A percentile compares a stretch with the other conserved stretches of the same genome.
Evolutionary conservation across 2,888 invertebrate species (phyloP).

Genomic region (Ophion obscuratus): DNA sequence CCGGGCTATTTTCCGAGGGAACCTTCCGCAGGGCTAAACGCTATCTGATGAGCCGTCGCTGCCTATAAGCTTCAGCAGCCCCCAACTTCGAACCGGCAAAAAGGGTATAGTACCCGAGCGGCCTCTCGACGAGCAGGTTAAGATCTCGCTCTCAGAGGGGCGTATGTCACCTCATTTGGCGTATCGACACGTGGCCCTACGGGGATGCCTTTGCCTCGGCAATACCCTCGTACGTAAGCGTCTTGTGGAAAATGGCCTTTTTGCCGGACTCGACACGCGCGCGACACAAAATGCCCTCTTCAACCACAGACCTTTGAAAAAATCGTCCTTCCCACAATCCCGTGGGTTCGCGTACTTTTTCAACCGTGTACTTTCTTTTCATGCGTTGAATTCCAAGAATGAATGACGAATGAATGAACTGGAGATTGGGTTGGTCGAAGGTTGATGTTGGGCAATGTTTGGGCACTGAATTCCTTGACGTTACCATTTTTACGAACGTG

Average conservation of each 20-base stretch:
- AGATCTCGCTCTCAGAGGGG: neutral
- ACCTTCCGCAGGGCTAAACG: conserved; percentile 74
- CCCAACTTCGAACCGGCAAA: conserved; percentile 38
- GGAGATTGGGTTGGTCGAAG: no score
- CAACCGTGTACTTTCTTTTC: no score
- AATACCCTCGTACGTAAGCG: no score
- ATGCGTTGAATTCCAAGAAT: no score
- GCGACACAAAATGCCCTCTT: neutral
- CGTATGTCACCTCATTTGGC: neutral
- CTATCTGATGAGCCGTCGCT: conserved; percentile 81
- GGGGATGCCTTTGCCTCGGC: no score
- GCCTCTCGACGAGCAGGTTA: neutral
- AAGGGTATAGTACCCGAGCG: conserved; percentile 47
- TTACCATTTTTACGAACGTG: no score
- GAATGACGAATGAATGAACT: no score
- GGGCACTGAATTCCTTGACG: no score
- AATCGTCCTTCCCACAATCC: neutral
- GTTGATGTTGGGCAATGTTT: no score
- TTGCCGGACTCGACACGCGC: neutral
- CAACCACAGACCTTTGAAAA: neutral
- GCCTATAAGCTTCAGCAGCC: conserved; percentile 64
- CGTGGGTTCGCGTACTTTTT: no score
- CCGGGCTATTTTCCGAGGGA: conserved; percentile 60
- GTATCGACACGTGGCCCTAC: neutral
- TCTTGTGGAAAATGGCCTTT: neutral